These are phyloP conservation scores for Standfussiana lucernea DNA, from an alignment of 2,888 invertebrate species.

Conservation along the genomic window DNA sequence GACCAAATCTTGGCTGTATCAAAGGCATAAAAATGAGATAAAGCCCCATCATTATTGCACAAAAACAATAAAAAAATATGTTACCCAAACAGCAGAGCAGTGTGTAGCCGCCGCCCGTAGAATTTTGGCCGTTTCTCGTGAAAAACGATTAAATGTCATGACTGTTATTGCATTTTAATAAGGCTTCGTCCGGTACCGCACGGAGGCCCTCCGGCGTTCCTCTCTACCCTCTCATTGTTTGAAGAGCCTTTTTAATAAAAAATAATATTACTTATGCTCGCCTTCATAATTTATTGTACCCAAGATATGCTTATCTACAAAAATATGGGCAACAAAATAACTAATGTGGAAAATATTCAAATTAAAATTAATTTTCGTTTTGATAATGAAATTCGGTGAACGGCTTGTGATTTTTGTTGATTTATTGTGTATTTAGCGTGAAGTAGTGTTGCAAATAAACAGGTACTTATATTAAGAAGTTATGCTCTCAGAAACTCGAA, in stretches of 20 bases:
- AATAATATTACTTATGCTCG: slow-evolving; percentile 61
- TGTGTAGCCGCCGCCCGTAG: slow-evolving; percentile 61
- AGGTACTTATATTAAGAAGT: background rate
- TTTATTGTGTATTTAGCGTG: slow-evolving; percentile 55
- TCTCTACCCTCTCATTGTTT: slow-evolving; percentile 71
- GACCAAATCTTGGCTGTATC: background rate
- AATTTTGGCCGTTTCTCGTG: slow-evolving; percentile 73
- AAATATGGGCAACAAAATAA: slow-evolving; percentile 64
- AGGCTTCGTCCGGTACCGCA: slow-evolving; percentile 71
- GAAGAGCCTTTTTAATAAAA: slow-evolving; percentile 67
- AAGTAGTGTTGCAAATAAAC: slow-evolving; percentile 36
- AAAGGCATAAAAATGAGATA: background rate
- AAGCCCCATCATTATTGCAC: background rate
- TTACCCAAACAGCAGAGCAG: slow-evolving; percentile 18
- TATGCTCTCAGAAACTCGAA: background rate
- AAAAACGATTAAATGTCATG: slow-evolving; percentile 79
- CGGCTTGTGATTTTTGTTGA: slow-evolving; percentile 39
- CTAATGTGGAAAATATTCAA: slow-evolving; percentile 68
- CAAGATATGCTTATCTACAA: slow-evolving; percentile 72
- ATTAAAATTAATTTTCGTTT: slow-evolving; percentile 59
- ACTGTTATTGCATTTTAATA: slow-evolving; percentile 85
- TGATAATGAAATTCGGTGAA: slow-evolving; percentile 53
- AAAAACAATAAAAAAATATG: background rate
- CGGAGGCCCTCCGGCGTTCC: slow-evolving; percentile 68
- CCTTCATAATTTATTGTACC: slow-evolving; percentile 67